Evolutionary conservation across 2,797 vertebrate species (phyloP), one percentile per base, ranked within the genome.

Genomic region (Sebastes oblongus): DNA sequence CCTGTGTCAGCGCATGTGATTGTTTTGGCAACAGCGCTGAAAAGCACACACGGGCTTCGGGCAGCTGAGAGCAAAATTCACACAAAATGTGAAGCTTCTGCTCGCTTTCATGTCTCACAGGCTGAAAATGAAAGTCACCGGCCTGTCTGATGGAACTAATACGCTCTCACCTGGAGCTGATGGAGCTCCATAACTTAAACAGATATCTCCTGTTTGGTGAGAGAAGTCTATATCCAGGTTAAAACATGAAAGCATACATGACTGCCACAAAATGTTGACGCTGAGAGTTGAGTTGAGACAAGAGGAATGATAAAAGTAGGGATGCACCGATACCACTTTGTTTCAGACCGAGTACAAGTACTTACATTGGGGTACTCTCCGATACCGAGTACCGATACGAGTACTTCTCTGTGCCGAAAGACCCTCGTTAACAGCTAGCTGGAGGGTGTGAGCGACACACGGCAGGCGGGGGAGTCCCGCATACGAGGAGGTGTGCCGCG

Each of bases 1-100:
- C 56, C 74, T 54, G 54, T 83, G 86, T 94, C 89, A 92, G 90
- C 78, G 73, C 79, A 72, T 75, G 65, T 32, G 83, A 77, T 58
- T 96, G 94, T 95, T 96, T 95, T 94, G 95, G 89, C 89, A 96
- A 96, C 93, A 95, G 61, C 11, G 13, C 13, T 78, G 70, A 72
- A 86, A 80, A 75, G 62, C 70, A 83, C 90, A 92, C 88, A 78
- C 46, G 11, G 78, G 82, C 87, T 78, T 59, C 3, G 6, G 56
- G 39, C 42, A 24, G 64, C 46, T 24, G 11, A 62, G 60, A 73
- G 77, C 56, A 72, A 67, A 81, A 39, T 61, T 66, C 77, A 81
- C 66, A 36, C 16, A 66, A 78, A 81, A 70, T 34, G 77, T 50
- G 59, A 60, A 61, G 64, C 75, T 70, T 54, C 61, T 30, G 52